Percentiles rank a stretch among this genome's conserved stretches.
phyloP scores from a whole-genome alignment of 2,797 vertebrate species.

The Amazonetta brasiliensis region DNA sequence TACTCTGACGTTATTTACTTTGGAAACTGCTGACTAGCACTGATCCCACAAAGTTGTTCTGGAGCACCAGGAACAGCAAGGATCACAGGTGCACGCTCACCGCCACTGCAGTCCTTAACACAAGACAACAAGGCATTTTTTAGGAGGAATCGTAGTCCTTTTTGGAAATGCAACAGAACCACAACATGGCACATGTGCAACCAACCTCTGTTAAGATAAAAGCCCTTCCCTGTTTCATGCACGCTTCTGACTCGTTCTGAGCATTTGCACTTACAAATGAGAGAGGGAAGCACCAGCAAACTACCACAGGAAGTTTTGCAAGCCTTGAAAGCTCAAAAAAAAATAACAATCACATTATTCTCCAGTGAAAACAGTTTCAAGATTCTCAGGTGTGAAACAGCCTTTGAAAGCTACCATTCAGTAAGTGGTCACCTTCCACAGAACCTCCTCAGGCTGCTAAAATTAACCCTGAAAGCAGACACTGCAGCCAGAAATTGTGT shows the following conservation, averaged over 20 bases:
- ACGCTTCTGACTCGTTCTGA: neutral
- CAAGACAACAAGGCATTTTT: neutral
- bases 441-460: neutral
- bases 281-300: neutral
- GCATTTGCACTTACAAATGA: neutral
- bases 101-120: neutral
- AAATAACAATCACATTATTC: neutral
- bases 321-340: neutral
- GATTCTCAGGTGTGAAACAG: neutral
- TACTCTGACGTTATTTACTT: neutral
- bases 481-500: neutral
- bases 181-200: rapidly evolving
- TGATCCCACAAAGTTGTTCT: neutral
- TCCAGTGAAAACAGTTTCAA: neutral
- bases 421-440: neutral
- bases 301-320: neutral
- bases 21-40: neutral
- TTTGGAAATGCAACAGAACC: neutral
- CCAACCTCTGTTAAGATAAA: neutral
- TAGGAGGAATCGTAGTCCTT: neutral
- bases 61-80: neutral
- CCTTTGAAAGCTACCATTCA: neutral
- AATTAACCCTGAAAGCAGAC: neutral
- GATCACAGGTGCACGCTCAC: rapidly evolving
- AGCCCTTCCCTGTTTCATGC: neutral